phyloP scores from a whole-genome alignment of 1,140 invertebrate species.

The Cydia amplana region DNA sequence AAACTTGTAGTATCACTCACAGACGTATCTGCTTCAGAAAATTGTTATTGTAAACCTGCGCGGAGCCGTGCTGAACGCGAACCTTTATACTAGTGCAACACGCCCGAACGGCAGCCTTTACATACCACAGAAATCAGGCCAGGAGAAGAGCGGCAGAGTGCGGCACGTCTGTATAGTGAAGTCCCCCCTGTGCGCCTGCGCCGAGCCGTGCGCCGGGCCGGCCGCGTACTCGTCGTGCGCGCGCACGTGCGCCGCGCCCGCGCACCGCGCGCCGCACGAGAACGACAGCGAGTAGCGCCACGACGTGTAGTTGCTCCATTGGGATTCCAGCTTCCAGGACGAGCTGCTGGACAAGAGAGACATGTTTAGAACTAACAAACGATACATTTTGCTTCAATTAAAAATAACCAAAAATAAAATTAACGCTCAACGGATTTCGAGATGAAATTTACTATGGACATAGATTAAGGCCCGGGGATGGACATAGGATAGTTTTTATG shows the following conservation, averaged over 20 bases:
- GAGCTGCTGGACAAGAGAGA: conserved; percentile 36
- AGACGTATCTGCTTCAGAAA: too few species aligned
- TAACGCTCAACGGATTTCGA: not conserved
- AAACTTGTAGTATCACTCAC: too few species aligned
- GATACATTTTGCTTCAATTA: not conserved
- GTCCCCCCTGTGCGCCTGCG: conserved; percentile 37
- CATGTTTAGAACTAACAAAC: not conserved
- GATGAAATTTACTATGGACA: too few species aligned
- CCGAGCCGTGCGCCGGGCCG: conserved; percentile 26
- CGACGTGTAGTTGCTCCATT: conserved; percentile 54
- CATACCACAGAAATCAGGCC: conserved; percentile 53
- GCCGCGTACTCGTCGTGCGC: conserved; percentile 36
- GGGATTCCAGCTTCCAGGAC: conserved; percentile 54
- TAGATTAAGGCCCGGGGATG: too few species aligned
- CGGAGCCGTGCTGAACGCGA: too few species aligned
- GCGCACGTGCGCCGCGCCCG: conserved; percentile 43
- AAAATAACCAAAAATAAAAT: not conserved
- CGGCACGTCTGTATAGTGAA: conserved; percentile 43
- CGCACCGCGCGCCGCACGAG: conserved; percentile 59
- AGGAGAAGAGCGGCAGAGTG: conserved; percentile 45
- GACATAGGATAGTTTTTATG: too few species aligned
- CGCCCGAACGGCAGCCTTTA: not conserved
- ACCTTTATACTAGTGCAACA: too few species aligned
- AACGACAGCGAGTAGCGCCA: conserved; percentile 59
- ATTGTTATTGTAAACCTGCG: too few species aligned